These are phyloP conservation scores for Petrocephalus schoutedeni DNA, from an alignment of 2,797 vertebrate species.

Conservation along the genomic window DNA sequence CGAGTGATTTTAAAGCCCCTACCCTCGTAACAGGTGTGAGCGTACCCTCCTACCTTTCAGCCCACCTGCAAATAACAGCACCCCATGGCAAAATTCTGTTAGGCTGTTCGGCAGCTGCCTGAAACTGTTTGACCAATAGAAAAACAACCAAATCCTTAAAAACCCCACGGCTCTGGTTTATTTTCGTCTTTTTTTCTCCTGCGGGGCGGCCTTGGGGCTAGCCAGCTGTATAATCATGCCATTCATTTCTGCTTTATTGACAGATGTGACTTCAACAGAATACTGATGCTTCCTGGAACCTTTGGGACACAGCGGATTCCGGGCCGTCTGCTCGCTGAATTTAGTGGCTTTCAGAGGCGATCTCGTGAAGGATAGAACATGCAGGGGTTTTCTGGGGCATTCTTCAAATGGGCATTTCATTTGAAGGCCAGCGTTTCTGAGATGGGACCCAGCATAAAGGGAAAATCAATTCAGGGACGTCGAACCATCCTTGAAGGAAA, in stretches of 20 bases:
- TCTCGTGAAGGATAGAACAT: constrained; percentile 35
- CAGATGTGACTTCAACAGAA: constrained; percentile 61
- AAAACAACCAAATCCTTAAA: constrained; percentile 59
- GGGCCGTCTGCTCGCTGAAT: constrained; percentile 42
- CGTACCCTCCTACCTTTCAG: not conserved
- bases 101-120: constrained; percentile 52
- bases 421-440: constrained; percentile 30
- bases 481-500: not conserved
- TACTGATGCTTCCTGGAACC: constrained; percentile 55
- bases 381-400: constrained; percentile 26
- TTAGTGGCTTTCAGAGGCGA: constrained; percentile 57
- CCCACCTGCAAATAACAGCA: constrained; percentile 33
- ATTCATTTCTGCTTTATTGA: constrained; percentile 66
- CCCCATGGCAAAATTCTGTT: constrained; percentile 54
- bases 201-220: constrained; percentile 52
- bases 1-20: not conserved
- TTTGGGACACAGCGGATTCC: constrained; percentile 54
- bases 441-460: constrained; percentile 20
- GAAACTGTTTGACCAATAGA: constrained; percentile 53
- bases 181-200: constrained; percentile 32
- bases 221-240: constrained; percentile 65
- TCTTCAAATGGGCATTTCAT: constrained; percentile 34
- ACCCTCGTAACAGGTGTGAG: constrained; percentile 3
- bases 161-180: constrained; percentile 32
- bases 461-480: not conserved